Evolutionary conservation across 1,140 invertebrate genomes (phyloP).

Genomic region (Eumaeus atala): DNA sequence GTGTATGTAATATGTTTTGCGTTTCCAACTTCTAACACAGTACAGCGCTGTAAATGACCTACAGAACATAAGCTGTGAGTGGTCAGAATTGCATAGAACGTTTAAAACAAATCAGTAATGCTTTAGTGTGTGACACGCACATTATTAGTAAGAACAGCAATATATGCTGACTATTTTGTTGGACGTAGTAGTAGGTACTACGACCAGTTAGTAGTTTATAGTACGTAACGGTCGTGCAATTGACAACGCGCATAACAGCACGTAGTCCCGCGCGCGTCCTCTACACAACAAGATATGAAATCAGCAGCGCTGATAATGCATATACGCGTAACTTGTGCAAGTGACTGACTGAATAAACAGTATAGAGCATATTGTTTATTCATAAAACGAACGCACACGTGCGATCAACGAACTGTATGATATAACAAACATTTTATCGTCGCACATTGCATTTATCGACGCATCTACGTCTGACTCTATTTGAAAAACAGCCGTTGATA

Average conservation of each 20-base stretch:
- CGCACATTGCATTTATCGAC: conserved; percentile 22
- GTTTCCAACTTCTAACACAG: too few relatives aligned
- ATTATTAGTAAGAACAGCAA: too few relatives aligned
- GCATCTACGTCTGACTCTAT: conserved; percentile 8
- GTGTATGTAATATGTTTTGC: too few relatives aligned
- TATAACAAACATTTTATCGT: conserved; percentile 24
- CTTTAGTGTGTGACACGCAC: too few relatives aligned
- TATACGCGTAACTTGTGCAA: conserved; percentile 35
- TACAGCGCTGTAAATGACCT: too few relatives aligned
- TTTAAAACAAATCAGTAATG: too few relatives aligned
- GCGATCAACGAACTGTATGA: conserved; percentile 37
- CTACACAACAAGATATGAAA: conserved; percentile 36
- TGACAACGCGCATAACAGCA: conserved; percentile 53
- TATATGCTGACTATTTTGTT: too few relatives aligned
- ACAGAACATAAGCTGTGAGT: too few relatives aligned
- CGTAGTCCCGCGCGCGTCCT: conserved; percentile 51
- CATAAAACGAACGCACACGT: conserved; percentile 32
- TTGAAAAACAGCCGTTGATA: too few relatives aligned
- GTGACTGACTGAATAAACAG: conserved; percentile 18
- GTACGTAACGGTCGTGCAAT: conserved; percentile 1
- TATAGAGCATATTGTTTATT: conserved; percentile 32
- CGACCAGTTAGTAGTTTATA: too few relatives aligned
- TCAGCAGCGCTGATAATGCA: conserved; percentile 40
- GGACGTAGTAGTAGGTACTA: too few relatives aligned
- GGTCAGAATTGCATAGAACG: too few relatives aligned